Base-by-base conservation (phyloP, 2,888 invertebrate species). In the Hipparchia sbordonii region DNA sequence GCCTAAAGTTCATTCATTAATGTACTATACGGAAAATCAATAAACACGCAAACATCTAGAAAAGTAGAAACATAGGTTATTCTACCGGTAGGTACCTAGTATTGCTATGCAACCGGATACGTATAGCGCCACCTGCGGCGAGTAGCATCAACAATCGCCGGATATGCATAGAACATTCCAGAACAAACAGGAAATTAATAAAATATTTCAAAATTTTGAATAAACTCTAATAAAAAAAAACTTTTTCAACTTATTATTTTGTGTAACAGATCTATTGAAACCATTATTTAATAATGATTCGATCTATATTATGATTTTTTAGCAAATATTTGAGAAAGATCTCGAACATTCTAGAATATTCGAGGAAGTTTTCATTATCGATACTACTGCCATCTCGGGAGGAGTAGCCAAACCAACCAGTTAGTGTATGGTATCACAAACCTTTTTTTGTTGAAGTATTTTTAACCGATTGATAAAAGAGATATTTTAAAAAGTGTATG, bases 81-180 rank as follows among this genome's bases (percentile, higher is more conserved):
- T 7, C 2, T 74, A 71, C 75, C 70, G 76, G 77, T 78, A 66
- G 69, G 66, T 76, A 72, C 52, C 0, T 10, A 13, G 7, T 23
- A 70, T 73, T 57, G 62, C 71, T 73, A 52, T 78, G 67, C 69
- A 72, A 74, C 72, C 70, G 91, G 92, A 92, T 75, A 78, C 78
- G 23, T 54, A 71, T 76, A 87, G 87, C 89, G 89, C 85, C 56
- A 0, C 39, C 8, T 62, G 83, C 81, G 90, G 83, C 66, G 75
- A 83, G 57, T 75, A 85, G 87, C 12, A 0, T 70, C 81, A 86
- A 78, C 80, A 85, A 52, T 62, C 48, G 76, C 82, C 86, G 93
- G 93, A 93, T 79, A 80, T 77, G 10, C 62, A n/a, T 57, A 3
- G 92, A 92, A 91, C 72, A 76, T 91, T 93, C 93, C 83, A 86